Conservation (phyloP, 1,140 invertebrate species). For the Babylonia areolata region DNA sequence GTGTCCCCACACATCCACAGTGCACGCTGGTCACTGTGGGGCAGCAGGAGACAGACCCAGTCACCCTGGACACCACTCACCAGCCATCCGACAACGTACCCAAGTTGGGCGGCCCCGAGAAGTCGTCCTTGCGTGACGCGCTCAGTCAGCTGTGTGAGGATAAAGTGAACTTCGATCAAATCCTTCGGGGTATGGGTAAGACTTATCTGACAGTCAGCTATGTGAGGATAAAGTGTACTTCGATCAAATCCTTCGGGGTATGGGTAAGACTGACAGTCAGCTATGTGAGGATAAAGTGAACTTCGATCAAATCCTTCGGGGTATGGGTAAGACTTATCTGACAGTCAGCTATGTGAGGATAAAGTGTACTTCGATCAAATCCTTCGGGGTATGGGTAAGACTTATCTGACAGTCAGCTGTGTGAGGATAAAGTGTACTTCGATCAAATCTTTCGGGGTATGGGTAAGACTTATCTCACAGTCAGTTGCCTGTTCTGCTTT, state of each 20-base stretch:
- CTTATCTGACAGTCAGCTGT: slow-evolving; percentile 28
- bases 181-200: slow-evolving; percentile 79
- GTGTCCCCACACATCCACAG: not conserved
- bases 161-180: slow-evolving; percentile 18
- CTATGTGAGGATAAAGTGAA: slow-evolving; percentile 24
- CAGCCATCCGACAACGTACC: not conserved
- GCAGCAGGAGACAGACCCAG: not conserved
- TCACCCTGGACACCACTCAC: not conserved
- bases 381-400: no score
- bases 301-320: slow-evolving; percentile 73
- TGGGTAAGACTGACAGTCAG: no score
- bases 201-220: no score
- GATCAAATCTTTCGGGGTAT: slow-evolving; percentile 78
- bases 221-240: no score
- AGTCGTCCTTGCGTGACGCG: slow-evolving; percentile 14
- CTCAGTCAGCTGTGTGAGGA: slow-evolving; percentile 29
- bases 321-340: slow-evolving; percentile 78
- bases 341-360: no score
- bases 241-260: no score
- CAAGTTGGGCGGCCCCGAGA: not conserved
- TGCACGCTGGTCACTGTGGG: not conserved
- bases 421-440: slow-evolving; percentile 23
- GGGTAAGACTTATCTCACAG: no score
- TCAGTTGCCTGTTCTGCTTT: no score
- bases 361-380: no score